These are phyloP conservation scores for Hylia prasina DNA, from an alignment of 2,113 vertebrate species.

Conservation along the genomic window DNA sequence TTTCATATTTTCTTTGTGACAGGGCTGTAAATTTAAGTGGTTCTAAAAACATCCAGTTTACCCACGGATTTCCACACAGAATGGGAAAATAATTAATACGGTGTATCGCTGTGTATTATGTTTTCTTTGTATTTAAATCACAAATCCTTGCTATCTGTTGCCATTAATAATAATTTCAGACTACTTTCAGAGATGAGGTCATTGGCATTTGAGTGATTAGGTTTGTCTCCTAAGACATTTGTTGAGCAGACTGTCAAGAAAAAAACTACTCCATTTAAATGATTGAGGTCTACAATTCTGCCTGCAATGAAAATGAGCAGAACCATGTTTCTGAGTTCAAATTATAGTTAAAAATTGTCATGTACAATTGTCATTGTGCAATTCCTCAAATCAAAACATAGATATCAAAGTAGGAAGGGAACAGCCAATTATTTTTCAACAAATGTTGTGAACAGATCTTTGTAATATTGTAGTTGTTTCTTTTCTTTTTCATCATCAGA, in stretches of 20 bases:
- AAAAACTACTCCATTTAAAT: not conserved
- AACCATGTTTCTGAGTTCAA: not conserved
- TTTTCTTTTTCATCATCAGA: not conserved
- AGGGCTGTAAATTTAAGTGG: not conserved
- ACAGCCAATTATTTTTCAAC: not conserved
- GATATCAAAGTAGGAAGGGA: not conserved
- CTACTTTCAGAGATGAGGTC: not conserved
- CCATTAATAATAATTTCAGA: not conserved
- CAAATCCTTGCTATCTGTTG: not conserved
- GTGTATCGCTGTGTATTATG: not conserved
- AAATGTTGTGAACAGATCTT: not conserved
- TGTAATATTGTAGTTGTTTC: not conserved
- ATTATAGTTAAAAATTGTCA: not conserved
- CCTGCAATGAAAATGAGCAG: not conserved
- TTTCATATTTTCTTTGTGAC: not conserved
- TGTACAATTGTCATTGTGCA: too few species aligned
- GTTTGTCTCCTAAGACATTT: not conserved
- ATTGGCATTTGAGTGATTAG: not conserved
- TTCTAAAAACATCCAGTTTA: not conserved
- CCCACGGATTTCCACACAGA: not conserved
- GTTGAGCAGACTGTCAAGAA: not conserved
- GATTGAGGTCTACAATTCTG: not conserved
- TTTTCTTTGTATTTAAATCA: not conserved
- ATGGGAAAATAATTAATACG: not conserved
- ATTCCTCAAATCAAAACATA: not conserved